Evolutionary conservation across 1,140 invertebrate species (phyloP), one percentile per base, ranked within the genome.

Genomic region (Goniozus legneri): DNA sequence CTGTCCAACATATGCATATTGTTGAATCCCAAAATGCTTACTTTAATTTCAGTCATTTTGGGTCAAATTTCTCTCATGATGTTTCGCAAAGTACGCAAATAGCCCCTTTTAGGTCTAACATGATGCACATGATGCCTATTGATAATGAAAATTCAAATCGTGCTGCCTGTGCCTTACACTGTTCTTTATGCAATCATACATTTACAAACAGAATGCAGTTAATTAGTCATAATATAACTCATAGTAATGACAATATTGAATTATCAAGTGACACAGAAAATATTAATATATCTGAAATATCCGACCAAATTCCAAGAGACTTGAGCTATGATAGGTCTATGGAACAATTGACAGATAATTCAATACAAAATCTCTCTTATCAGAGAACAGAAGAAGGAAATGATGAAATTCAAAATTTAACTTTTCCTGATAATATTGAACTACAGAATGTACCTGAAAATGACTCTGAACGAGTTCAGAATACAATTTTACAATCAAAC

Each of bases 1-100:
- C 67, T 0, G 36, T 67, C 12, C 64, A 68, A 8, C 65, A 69
- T n/a, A 69, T 69, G 67, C 60, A 66, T 16, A 62, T 75, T 2
- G 65, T 68, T 0, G 69, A 75, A 30, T 54, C 71, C 3, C 65
- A 67, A n/a, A 69, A 62, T 55, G 36, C 54, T 0, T 69, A 67
- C 22, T 44, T 64, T 1, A 64, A 65, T 47, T 59, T 70, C 7
- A 38, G 48, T 40, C 52, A 64, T 4, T 37, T 55, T 0, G 30
- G 48, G n/a, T 52, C 50, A 2, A 61, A 51, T 43, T 30, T 54
- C 14, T 18, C 35, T 7, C 39, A 47, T 1, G 47, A 63, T 7
- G 36, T 16, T 22, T 35, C 46, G 14, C 37, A 47, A 7, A 37
- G 27, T 18, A 15, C 49, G 16, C 47, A 60, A 46, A 16, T 48